These are phyloP conservation scores for Belonocnema kinseyi DNA, from an alignment of 1,140 invertebrate genomes.

Conservation along the genomic window DNA sequence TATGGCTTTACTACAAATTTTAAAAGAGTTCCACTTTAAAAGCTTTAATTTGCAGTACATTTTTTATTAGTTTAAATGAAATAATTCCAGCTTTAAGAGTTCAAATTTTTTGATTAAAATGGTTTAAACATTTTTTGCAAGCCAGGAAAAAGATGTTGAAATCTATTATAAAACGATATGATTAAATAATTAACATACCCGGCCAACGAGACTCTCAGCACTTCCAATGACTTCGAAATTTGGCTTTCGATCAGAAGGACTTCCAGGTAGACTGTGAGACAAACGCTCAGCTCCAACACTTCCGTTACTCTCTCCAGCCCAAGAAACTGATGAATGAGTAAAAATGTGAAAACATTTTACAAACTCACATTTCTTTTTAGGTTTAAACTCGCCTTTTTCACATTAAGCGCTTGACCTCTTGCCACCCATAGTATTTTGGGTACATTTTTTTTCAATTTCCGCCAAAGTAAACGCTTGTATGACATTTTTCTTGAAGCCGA, in stretches of 20 bases:
- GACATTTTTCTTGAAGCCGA: too few relatives aligned
- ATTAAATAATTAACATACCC: slow-evolving; percentile 77
- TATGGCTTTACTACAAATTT: too few relatives aligned
- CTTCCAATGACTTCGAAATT: slow-evolving; percentile 90
- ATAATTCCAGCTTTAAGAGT: too few relatives aligned
- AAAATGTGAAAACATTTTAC: slow-evolving; percentile 29
- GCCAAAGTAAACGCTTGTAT: too few relatives aligned
- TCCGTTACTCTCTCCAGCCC: slow-evolving; percentile 79
- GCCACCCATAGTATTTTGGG: too few relatives aligned
- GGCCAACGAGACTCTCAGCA: slow-evolving; percentile 94
- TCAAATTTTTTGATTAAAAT: too few relatives aligned
- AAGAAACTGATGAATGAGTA: slow-evolving; percentile 67
- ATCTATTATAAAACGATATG: background rate
- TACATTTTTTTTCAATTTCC: too few relatives aligned
- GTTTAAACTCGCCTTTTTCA: background rate
- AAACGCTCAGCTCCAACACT: slow-evolving; percentile 80
- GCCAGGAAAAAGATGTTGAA: background rate
- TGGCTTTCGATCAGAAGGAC: slow-evolving; percentile 83
- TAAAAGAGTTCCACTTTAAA: too few relatives aligned
- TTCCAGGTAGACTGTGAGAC: slow-evolving; percentile 87
- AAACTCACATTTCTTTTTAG: background rate
- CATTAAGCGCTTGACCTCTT: background rate
- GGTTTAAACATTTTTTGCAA: too few relatives aligned
- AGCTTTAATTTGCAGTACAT: too few relatives aligned
- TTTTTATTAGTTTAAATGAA: too few relatives aligned